Conservation (phyloP, 2,113 vertebrate genomes). For the Esox niger region DNA sequence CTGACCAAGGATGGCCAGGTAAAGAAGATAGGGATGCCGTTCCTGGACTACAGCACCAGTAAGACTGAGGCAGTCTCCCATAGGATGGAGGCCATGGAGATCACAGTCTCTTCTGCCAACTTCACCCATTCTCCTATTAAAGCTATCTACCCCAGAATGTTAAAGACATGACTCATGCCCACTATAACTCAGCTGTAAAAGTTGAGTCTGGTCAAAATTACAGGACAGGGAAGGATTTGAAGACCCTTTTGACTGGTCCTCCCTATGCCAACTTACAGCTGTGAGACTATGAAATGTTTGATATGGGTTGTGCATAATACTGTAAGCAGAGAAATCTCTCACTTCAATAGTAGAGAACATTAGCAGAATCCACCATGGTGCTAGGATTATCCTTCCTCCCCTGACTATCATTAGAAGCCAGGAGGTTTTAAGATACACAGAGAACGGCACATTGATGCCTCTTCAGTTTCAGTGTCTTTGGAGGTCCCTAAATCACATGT, state of each 20-base stretch:
- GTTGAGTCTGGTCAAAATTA: not conserved
- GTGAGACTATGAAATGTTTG: not conserved
- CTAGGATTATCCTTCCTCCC: conserved; percentile 38
- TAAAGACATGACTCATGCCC: conserved; percentile 57
- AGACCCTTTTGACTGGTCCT: conserved; percentile 4
- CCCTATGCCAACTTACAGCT: not conserved
- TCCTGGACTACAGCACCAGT: conserved; percentile 80
- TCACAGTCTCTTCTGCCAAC: conserved; percentile 74
- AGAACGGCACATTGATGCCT: conserved; percentile 32
- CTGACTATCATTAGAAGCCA: conserved; percentile 41
- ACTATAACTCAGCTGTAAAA: not conserved
- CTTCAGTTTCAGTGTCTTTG: conserved; percentile 40
- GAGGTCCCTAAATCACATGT: conserved; percentile 53
- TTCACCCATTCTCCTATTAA: conserved; percentile 67
- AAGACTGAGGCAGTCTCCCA: conserved; percentile 74
- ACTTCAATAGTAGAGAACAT: not conserved
- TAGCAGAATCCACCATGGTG: not conserved
- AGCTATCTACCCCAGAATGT: conserved; percentile 64
- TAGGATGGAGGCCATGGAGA: conserved; percentile 73
- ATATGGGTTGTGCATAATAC: not conserved
- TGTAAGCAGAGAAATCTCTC: not conserved
- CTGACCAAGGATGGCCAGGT: conserved; percentile 55
- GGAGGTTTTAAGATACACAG: conserved; percentile 20
- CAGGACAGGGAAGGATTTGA: conserved; percentile 5
- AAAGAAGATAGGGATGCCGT: conserved; percentile 71